phyloP scores from a whole-genome alignment of 2,113 vertebrate species.

The Psephotus haematonotus region DNA sequence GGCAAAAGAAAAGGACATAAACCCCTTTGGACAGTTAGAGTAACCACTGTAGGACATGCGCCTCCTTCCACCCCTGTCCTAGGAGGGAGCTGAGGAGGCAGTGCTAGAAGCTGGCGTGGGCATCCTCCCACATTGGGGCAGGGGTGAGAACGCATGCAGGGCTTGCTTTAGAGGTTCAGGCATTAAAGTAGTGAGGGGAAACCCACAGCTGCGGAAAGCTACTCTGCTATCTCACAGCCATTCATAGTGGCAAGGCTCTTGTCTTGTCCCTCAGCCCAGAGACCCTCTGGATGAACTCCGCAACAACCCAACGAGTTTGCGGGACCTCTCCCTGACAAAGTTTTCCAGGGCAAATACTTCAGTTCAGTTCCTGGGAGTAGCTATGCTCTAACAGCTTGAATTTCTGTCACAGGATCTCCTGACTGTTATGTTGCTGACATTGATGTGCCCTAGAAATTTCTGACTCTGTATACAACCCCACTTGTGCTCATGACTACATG shows the following conservation, averaged over 20 bases:
- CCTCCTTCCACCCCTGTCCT: not conserved
- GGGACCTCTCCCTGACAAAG: not conserved
- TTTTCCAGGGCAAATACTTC: not conserved
- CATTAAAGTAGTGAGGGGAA: not conserved
- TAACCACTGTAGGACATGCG: not conserved
- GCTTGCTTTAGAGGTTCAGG: not conserved
- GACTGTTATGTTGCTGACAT: not conserved
- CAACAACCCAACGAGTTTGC: not conserved
- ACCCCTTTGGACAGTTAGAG: not conserved
- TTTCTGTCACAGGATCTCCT: not conserved
- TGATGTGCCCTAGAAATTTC: not conserved
- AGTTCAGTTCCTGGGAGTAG: not conserved
- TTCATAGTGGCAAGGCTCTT: rapidly evolving
- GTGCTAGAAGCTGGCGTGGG: not conserved
- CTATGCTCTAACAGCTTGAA: not conserved
- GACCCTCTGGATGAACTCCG: not conserved
- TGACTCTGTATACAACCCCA: not conserved
- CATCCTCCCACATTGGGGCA: not conserved
- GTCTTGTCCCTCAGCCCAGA: not conserved
- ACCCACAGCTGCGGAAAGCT: not conserved
- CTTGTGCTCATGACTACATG: not conserved
- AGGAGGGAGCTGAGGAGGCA: not conserved
- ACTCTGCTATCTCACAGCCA: not conserved
- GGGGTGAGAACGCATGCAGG: not conserved
- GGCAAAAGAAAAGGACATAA: not conserved